Evolutionary conservation across 2,888 invertebrate genomes (phyloP), one percentile per base, ranked within the genome.

Genomic region (Eurytoma adleriae): DNA sequence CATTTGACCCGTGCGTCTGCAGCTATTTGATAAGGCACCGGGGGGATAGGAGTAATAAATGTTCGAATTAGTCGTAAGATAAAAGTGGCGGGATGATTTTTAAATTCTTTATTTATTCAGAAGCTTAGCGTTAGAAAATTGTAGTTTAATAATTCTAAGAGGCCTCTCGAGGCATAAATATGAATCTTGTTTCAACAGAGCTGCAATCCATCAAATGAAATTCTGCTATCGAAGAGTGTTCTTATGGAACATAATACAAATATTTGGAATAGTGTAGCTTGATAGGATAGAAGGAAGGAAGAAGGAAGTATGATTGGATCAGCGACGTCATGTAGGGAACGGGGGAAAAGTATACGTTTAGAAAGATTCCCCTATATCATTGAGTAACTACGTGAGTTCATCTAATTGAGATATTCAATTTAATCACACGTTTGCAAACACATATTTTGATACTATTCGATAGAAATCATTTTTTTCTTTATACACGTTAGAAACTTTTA

Each of bases 231-330:
- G 20, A 50, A 27, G 52, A 24, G 12, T 70, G 50, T 70, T 18
- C 68, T 57, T n/a, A n/a, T n/a, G 30, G 20, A 52, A 70, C 27
- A 50, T 1, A 71, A 30, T 27, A 14, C 24, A 48, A 71, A 71
- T 71, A 71, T 71, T 61, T 61, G 61, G 20, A 50, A 61, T 10
- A 40, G 48, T 70, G 13, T 14, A 16, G 16, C 24, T 24, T 24
- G 24, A 30, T 30, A 20, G 56, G 59, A 16, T 27, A 27, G 52
- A 16, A 14, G 57, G 66, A 52, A 57, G 59, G 59, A 40, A 57
- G 57, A 69, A 57, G 50, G 40, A 71, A 48, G 48, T 59, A 59
- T 59, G 59, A 71, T 59, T 71, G 52, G 24, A 61, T 71, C 61
- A 71, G 52, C 52, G 52, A 24, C 20, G 56, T 30, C 56, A 20